phyloP scores from a whole-genome alignment of 2,797 vertebrate genomes.

The Taenioides sp. region DNA sequence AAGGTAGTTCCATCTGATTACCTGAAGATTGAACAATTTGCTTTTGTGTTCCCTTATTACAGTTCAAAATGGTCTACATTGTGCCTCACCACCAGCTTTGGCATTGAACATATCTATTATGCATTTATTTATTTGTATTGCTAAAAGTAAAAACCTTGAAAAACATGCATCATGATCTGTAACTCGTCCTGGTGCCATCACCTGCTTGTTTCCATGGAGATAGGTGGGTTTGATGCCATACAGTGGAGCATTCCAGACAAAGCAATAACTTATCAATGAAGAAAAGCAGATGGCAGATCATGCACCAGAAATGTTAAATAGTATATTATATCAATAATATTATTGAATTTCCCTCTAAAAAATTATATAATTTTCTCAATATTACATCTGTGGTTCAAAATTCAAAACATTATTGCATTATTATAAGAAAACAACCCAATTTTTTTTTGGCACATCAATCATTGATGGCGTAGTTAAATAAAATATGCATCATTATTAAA shows the following conservation, averaged over 20 bases:
- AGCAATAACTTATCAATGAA: background rate
- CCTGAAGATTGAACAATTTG: background rate
- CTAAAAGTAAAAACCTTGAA: background rate
- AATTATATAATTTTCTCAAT: too few relatives aligned
- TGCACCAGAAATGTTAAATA: background rate
- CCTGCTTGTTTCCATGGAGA: too few relatives aligned
- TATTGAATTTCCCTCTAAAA: too few relatives aligned
- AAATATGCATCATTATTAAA: too few relatives aligned
- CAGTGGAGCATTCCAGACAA: background rate
- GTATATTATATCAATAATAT: background rate
- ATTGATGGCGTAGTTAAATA: background rate
- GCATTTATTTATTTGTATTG: background rate
- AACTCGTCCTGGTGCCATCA: background rate
- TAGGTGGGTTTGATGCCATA: background rate
- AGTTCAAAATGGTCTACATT: too few relatives aligned
- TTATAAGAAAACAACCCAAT: slow-evolving; percentile 15
- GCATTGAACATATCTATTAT: background rate
- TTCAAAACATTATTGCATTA: background rate
- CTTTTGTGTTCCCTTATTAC: too few relatives aligned
- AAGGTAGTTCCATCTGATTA: background rate
- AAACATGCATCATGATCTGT: background rate
- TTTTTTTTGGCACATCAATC: slow-evolving; percentile 9
- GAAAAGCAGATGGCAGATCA: background rate
- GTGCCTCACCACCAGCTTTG: too few relatives aligned
- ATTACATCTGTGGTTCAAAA: background rate